phyloP scores from a whole-genome alignment of 1,140 invertebrate species.

The Bicyclus anynana region DNA sequence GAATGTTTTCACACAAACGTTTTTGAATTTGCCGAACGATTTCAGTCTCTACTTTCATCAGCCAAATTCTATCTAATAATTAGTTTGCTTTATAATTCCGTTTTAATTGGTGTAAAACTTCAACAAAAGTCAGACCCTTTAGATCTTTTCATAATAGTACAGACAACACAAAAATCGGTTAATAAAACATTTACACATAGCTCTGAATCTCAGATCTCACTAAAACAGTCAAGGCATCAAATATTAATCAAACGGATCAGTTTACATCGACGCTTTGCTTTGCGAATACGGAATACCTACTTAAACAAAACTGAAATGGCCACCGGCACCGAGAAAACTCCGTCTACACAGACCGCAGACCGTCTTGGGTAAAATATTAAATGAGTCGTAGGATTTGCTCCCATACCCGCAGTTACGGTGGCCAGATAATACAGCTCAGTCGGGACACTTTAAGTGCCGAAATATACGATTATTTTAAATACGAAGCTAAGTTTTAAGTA shows the following conservation, averaged over 20 bases:
- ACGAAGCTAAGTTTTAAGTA: too few relatives aligned
- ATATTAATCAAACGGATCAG: conserved; percentile 39
- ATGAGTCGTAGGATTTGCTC: conserved; percentile 50
- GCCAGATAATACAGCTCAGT: not conserved
- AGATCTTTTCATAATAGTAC: too few relatives aligned
- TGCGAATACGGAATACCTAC: conserved; percentile 27
- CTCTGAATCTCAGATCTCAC: not conserved
- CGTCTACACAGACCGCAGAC: conserved; percentile 52
- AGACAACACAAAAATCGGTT: not conserved
- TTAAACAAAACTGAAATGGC: conserved; percentile 61
- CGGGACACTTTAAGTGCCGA: not conserved
- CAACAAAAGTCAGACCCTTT: too few relatives aligned
- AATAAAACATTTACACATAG: not conserved
- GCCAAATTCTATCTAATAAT: too few relatives aligned
- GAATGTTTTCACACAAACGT: too few relatives aligned
- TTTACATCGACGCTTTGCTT: conserved; percentile 30
- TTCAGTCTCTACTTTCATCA: too few relatives aligned
- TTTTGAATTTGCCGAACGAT: too few relatives aligned
- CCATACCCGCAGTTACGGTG: not conserved
- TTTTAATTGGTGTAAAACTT: too few relatives aligned
- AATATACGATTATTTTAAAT: too few relatives aligned
- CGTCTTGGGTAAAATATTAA: conserved; percentile 67
- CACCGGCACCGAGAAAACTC: conserved; percentile 44
- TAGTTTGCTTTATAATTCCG: too few relatives aligned
- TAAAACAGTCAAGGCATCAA: conserved; percentile 29